Percentiles rank a stretch among this genome's conserved stretches.
phyloP scores from a whole-genome alignment of 2,888 invertebrate species.

The Lobophora halterata region DNA sequence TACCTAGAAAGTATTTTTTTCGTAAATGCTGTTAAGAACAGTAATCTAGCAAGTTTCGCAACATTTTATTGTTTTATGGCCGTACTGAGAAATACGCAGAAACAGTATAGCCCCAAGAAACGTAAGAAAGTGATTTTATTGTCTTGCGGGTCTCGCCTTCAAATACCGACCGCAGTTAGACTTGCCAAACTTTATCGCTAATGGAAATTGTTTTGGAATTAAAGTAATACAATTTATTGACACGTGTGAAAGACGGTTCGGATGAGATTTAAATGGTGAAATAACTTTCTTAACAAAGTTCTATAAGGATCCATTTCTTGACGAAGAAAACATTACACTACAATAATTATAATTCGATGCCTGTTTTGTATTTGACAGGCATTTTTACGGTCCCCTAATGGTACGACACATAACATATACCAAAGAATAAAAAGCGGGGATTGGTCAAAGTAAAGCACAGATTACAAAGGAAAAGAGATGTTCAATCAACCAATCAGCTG shows the following conservation, averaged over 20 bases:
- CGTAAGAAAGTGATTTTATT: constrained; percentile 65
- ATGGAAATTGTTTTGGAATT: constrained; percentile 51
- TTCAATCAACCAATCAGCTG: constrained; percentile 68
- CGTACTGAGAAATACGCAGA: constrained; percentile 43
- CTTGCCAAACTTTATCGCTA: constrained; percentile 54
- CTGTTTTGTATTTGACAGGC: too few species aligned
- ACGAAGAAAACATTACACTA: too few species aligned
- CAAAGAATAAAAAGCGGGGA: constrained; percentile 27
- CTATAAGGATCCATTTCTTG: too few species aligned
- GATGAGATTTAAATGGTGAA: too few species aligned
- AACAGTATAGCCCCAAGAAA: constrained; percentile 42
- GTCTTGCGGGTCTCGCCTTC: constrained; percentile 50
- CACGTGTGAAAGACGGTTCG: too few species aligned
- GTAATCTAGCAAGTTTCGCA: constrained; percentile 52
- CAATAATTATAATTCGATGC: too few species aligned
- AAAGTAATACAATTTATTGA: constrained; percentile 44
- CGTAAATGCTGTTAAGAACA: constrained; percentile 41
- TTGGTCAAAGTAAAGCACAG: constrained; percentile 42
- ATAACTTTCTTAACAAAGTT: too few species aligned
- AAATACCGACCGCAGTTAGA: constrained; percentile 53
- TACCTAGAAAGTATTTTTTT: constrained; percentile 30
- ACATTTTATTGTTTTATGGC: constrained; percentile 64
- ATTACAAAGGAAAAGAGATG: constrained; percentile 56
- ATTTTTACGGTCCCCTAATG: too few species aligned
- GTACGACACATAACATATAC: too few species aligned